phyloP scores from a whole-genome alignment of 2,797 vertebrate species.

The Crax fasciolata region DNA sequence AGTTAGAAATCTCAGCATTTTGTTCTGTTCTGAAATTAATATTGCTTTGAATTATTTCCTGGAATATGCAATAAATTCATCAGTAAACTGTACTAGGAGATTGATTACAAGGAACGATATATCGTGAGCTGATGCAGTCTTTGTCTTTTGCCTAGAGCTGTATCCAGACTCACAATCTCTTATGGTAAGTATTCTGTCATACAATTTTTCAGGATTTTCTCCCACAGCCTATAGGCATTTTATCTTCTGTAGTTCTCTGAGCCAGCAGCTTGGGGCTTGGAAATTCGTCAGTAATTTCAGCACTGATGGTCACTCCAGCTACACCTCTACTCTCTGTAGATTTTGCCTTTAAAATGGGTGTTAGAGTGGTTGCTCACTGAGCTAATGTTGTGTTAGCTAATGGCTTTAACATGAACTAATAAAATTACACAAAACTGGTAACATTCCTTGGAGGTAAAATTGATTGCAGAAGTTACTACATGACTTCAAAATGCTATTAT shows the following conservation, averaged over 20 bases:
- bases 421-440: conserved; percentile 32
- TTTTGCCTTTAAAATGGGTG: not conserved
- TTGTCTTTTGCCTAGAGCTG: not conserved
- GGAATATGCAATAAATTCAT: not conserved
- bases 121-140: not conserved
- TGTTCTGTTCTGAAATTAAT: not conserved
- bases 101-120: not conserved
- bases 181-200: not conserved
- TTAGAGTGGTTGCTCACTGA: conserved; percentile 17
- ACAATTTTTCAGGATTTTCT: not conserved
- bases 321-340: not conserved
- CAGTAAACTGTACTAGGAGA: not conserved
- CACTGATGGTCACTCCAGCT: not conserved
- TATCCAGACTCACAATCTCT: not conserved
- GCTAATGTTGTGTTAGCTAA: conserved; percentile 24
- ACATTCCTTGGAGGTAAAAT: conserved; percentile 42
- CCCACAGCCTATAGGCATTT: not conserved
- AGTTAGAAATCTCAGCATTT: not conserved
- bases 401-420: conserved; percentile 42
- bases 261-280: not conserved
- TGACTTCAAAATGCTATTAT: conserved; percentile 4
- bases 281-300: not conserved
- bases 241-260: not conserved
- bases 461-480: conserved; percentile 27
- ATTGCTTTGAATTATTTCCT: not conserved